phyloP scores from a whole-genome alignment of 2,113 vertebrate genomes.

The rabbit (Oryctolagus cuniculus) region DNA sequence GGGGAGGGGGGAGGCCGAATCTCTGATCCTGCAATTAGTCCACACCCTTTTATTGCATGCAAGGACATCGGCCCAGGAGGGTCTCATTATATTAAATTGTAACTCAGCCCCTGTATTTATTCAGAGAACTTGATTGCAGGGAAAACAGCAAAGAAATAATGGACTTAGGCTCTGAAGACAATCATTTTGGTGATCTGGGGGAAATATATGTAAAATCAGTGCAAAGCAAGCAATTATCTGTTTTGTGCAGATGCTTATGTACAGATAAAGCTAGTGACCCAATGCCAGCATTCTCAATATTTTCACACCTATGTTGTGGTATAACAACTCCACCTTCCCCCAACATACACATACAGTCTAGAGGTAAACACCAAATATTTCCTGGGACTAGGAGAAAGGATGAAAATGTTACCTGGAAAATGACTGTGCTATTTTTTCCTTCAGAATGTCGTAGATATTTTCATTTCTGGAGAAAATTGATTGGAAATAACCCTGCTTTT shows the following conservation, averaged over 20 bases:
- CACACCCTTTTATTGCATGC: constrained; percentile 76
- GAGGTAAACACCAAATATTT: constrained; percentile 7
- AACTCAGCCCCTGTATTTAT: constrained; percentile 77
- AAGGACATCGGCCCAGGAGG: constrained; percentile 70
- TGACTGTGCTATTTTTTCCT: background rate
- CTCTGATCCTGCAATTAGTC: constrained; percentile 69
- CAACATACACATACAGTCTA: background rate
- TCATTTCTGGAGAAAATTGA: constrained; percentile 29
- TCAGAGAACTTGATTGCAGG: constrained; percentile 68
- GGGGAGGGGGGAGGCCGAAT: background rate
- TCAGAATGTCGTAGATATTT: constrained; percentile 45
- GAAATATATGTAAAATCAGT: constrained; percentile 65
- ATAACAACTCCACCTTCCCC: background rate
- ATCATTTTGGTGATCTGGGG: constrained; percentile 75
- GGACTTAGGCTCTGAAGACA: constrained; percentile 63
- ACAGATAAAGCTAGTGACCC: constrained; percentile 61
- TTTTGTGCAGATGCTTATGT: constrained; percentile 71
- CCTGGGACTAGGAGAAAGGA: background rate
- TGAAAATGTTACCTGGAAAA: background rate
- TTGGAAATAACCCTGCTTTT: background rate
- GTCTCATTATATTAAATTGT: constrained; percentile 86
- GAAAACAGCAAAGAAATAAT: constrained; percentile 66
- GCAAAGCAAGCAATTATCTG: constrained; percentile 70
- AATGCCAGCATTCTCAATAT: background rate
- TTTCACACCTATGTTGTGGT: constrained; percentile 39